These are phyloP conservation scores for Calosoma granatense DNA, from an alignment of 1,140 invertebrate genomes.

Conservation along the genomic window DNA sequence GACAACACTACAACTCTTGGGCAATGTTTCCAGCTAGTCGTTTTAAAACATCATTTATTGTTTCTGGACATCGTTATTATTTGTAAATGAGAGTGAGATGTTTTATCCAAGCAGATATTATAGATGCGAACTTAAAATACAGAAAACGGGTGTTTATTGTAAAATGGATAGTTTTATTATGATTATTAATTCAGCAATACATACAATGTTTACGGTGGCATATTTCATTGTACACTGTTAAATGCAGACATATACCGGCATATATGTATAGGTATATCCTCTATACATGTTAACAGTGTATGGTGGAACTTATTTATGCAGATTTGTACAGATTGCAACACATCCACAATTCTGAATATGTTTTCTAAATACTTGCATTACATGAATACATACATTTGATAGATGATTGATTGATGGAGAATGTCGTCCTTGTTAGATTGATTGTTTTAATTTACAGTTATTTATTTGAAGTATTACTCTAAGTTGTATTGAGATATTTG, in stretches of 20 bases:
- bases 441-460: constrained; percentile 4
- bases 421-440: too few relatives aligned
- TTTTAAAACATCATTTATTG: constrained; percentile 1
- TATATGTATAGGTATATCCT: too few relatives aligned
- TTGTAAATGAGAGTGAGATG: constrained; percentile 4
- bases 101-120: not conserved
- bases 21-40: not conserved
- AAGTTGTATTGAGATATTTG: not conserved
- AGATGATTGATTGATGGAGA: too few relatives aligned
- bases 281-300: not conserved
- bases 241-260: too few relatives aligned
- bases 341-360: too few relatives aligned
- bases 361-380: too few relatives aligned
- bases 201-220: not conserved
- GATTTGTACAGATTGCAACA: too few relatives aligned
- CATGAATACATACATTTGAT: too few relatives aligned
- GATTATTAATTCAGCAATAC: not conserved
- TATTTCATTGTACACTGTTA: not conserved
- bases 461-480: constrained; percentile 5
- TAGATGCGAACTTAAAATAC: constrained; percentile 6
- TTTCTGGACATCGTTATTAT: constrained; percentile 7
- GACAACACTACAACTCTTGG: not conserved
- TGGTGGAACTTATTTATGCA: not conserved
- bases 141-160: constrained; percentile 2
- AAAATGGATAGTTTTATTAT: constrained; percentile 5